Percentiles rank a stretch among this genome's conserved stretches.
Conservation (phyloP, 2,113 vertebrate genomes). For the Zosterops pallidus region DNA sequence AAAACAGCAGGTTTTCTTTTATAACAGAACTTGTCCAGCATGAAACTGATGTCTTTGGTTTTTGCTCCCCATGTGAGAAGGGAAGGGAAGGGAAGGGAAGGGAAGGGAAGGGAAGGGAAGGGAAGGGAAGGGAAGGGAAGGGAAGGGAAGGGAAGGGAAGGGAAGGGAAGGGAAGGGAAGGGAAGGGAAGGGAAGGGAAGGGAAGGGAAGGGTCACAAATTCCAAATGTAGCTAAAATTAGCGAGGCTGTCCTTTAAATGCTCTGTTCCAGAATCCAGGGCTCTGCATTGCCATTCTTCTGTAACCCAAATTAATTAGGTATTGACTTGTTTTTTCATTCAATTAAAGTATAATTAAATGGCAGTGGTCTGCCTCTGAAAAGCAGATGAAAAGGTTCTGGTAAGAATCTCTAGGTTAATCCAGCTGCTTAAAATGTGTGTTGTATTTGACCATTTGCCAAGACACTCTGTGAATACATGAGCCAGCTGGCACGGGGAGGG, state of each 20-base stretch:
- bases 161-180: not conserved
- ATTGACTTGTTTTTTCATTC: conserved; percentile 64
- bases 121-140: not conserved
- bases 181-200: not conserved
- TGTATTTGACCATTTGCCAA: conserved; percentile 77
- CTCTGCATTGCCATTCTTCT: conserved; percentile 10
- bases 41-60: not conserved
- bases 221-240: conserved; percentile 17
- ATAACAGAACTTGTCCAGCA: not conserved
- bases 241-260: not conserved
- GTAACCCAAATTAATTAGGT: conserved; percentile 58
- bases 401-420: conserved; percentile 78
- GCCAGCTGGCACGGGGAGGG: conserved; percentile 64
- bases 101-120: not conserved
- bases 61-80: not conserved
- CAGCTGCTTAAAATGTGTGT: conserved; percentile 78
- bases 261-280: conserved; percentile 1
- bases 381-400: conserved; percentile 75
- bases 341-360: conserved; percentile 73
- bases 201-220: not conserved
- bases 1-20: not conserved
- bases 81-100: not conserved
- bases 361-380: conserved; percentile 66
- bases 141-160: not conserved
- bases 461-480: conserved; percentile 63